These are phyloP conservation scores for Rousettus madagascariensis DNA, from an alignment of 2,797 vertebrate species.

Conservation along the genomic window DNA sequence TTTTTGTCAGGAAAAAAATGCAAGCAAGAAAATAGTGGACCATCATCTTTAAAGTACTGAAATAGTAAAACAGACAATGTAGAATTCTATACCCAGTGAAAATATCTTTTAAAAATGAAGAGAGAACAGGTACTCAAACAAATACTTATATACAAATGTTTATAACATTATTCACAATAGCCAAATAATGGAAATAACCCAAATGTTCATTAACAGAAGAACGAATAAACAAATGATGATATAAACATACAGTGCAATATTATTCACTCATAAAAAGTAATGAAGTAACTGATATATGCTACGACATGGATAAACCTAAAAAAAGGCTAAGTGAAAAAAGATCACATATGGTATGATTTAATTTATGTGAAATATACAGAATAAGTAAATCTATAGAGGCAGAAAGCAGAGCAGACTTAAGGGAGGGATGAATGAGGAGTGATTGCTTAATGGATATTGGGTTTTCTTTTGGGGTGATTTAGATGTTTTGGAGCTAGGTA, in stretches of 20 bases:
- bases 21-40: neutral
- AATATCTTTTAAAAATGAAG: neutral
- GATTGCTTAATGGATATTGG: neutral
- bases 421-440: neutral
- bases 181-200: neutral
- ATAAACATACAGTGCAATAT: neutral
- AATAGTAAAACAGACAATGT: neutral
- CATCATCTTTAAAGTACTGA: neutral
- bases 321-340: neutral
- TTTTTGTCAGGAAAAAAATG: neutral
- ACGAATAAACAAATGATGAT: neutral
- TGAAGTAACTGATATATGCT: neutral
- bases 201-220: neutral
- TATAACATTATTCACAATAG: neutral
- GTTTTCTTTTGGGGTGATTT: neutral
- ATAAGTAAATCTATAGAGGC: neutral
- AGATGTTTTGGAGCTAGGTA: neutral
- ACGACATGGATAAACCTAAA: neutral
- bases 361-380: neutral
- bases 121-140: neutral
- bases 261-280: neutral
- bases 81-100: neutral
- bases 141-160: neutral
- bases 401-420: neutral
- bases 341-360: neutral